Conservation (phyloP, 2,888 invertebrate species). For the Steromphala cineraria region DNA sequence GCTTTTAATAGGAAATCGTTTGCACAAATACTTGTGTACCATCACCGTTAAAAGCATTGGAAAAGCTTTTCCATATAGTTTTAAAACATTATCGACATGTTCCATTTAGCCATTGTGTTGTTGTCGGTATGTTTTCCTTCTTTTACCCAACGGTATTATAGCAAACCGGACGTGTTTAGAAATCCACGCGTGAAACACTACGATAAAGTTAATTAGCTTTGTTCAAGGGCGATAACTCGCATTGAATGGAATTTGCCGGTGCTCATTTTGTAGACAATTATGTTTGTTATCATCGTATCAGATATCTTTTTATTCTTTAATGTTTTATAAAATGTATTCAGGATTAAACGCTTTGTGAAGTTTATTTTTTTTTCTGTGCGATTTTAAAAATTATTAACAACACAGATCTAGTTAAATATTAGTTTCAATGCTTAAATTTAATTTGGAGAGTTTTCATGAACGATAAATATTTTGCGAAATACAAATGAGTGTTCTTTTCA, state of each 20-base stretch:
- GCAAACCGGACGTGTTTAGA: background rate
- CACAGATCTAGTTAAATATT: too few relatives aligned
- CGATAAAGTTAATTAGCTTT: background rate
- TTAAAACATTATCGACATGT: background rate
- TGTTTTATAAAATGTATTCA: too few relatives aligned
- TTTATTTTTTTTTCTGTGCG: too few relatives aligned
- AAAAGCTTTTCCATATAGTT: slow-evolving; percentile 9
- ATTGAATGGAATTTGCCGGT: background rate
- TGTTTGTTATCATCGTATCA: too few relatives aligned
- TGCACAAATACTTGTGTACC: slow-evolving; percentile 1
- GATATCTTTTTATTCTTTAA: too few relatives aligned
- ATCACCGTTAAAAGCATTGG: background rate
- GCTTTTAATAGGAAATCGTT: slow-evolving; percentile 10
- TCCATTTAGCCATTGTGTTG: background rate
- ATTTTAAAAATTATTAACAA: too few relatives aligned
- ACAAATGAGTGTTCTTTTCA: too few relatives aligned
- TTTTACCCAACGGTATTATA: background rate
- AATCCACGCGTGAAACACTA: background rate
- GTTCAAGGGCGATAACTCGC: background rate
- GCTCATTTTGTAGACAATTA: too few relatives aligned
- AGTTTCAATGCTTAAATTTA: too few relatives aligned
- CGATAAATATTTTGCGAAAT: too few relatives aligned
- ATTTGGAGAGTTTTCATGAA: too few relatives aligned
- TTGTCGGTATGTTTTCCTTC: background rate
- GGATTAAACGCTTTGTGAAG: too few relatives aligned